Evolutionary conservation across 2,888 invertebrate species (phyloP).

Genomic region (Diogma glabrata): DNA sequence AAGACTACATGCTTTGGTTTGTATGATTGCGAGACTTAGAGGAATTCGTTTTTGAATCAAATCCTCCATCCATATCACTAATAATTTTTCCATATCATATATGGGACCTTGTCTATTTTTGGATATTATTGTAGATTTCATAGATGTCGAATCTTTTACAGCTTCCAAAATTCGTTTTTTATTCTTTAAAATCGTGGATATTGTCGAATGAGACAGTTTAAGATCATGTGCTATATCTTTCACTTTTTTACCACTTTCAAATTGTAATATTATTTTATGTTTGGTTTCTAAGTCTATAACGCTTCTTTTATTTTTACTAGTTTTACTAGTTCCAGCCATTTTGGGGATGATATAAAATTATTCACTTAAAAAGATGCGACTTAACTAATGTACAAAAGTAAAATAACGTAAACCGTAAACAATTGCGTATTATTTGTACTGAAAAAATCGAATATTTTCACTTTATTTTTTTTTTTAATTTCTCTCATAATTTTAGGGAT

Average conservation of each 20-base stretch:
- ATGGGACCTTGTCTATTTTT: slow-evolving; percentile 7
- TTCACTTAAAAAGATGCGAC: slow-evolving; percentile 3
- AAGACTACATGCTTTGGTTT: slow-evolving; percentile 2
- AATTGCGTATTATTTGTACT: too few relatives aligned
- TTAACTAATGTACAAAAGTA: slow-evolving; percentile 1
- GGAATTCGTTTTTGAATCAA: background rate
- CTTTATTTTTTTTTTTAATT: too few relatives aligned
- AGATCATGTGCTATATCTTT: slow-evolving; percentile 7
- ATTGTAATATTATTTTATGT: slow-evolving; percentile 8
- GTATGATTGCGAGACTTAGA: background rate
- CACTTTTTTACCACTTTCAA: slow-evolving; percentile 7
- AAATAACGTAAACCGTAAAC: too few relatives aligned
- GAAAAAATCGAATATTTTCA: too few relatives aligned
- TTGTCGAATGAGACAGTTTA: background rate
- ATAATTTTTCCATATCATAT: slow-evolving; percentile 6
- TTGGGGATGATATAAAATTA: slow-evolving; percentile 1
- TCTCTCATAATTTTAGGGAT: too few relatives aligned
- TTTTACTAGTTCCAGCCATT: slow-evolving; percentile 5
- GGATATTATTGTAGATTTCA: slow-evolving; percentile 6
- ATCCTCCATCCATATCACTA: background rate
- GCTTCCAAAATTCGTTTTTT: slow-evolving; percentile 4
- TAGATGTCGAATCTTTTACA: slow-evolving; percentile 7
- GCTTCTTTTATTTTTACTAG: slow-evolving; percentile 2
- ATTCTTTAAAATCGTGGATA: slow-evolving; percentile 2
- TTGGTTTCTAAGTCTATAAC: slow-evolving; percentile 7